phyloP scores from a whole-genome alignment of 2,888 invertebrate genomes.

The Cephus runcator region DNA sequence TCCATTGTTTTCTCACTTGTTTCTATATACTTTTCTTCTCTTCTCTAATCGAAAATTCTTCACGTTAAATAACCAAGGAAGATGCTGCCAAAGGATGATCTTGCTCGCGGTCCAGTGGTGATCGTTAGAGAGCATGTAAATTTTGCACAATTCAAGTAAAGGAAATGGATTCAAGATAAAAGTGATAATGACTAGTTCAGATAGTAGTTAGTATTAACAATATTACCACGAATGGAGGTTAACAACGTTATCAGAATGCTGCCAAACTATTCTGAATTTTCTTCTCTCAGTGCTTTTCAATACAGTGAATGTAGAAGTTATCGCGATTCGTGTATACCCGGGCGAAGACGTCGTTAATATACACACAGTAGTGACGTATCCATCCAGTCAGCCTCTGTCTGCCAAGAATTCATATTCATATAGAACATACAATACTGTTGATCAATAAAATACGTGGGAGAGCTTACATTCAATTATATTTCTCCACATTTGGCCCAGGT shows the following conservation, averaged over 20 bases:
- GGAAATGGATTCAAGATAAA: not conserved
- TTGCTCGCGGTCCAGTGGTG: not conserved
- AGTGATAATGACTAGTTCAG: not conserved
- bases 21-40: not conserved
- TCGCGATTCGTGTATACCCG: not conserved
- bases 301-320: not conserved
- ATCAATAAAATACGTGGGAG: not conserved
- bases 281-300: constrained; percentile 20
- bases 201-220: not conserved
- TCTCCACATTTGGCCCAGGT: not conserved
- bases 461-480: not conserved
- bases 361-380: not conserved
- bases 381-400: not conserved
- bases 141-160: not conserved
- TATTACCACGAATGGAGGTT: constrained; percentile 12
- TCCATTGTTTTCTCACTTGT: not conserved
- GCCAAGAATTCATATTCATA: not conserved
- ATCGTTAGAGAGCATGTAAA: not conserved
- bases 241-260: constrained; percentile 24
- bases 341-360: not conserved
- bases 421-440: not conserved
- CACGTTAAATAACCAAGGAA: not conserved
- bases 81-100: not conserved
- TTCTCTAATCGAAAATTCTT: not conserved
- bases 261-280: constrained; percentile 26